phyloP scores from a whole-genome alignment of 2,888 invertebrate species.

The Ochropleura leucogaster region DNA sequence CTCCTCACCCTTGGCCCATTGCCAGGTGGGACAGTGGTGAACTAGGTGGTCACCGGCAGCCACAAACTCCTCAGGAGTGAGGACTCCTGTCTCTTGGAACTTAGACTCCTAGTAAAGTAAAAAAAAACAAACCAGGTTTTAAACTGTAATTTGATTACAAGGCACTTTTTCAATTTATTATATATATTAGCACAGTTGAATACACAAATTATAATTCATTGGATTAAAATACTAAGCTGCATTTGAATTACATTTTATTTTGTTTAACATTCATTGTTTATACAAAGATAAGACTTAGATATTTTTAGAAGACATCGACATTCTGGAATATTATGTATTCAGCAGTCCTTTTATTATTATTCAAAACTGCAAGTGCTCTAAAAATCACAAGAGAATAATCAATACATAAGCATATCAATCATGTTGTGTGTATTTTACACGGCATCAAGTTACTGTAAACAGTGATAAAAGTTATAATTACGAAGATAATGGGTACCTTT shows the following conservation, averaged over 20 bases:
- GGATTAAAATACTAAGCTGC: constrained; percentile 8
- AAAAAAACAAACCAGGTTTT: background rate
- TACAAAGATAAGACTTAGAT: constrained; percentile 23
- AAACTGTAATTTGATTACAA: background rate
- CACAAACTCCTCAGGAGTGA: constrained; percentile 99
- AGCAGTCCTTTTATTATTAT: background rate
- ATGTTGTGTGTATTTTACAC: constrained; percentile 10
- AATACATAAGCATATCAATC: constrained; percentile 12
- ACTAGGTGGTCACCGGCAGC: constrained; percentile 99
- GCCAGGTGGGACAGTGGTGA: constrained; percentile 99
- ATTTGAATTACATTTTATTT: constrained; percentile 14
- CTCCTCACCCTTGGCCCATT: constrained; percentile 98
- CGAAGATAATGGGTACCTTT: constrained; percentile 92
- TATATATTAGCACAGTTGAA: constrained; percentile 10
- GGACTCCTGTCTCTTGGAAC: constrained; percentile 98
- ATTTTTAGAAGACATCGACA: constrained; percentile 1
- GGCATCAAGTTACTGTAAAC: constrained; percentile 47
- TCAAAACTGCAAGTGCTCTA: background rate
- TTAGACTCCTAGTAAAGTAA: constrained; percentile 95
- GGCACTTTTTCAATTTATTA: background rate
- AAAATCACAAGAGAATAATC: background rate
- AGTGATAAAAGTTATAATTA: constrained; percentile 39
- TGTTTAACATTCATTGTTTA: constrained; percentile 5
- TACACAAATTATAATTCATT: constrained; percentile 3
- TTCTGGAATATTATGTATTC: constrained; percentile 7